Percentiles rank a stretch among this genome's conserved stretches.
Evolutionary conservation across 2,113 vertebrate species (phyloP).

Genomic region (Lampris megalopsis): DNA sequence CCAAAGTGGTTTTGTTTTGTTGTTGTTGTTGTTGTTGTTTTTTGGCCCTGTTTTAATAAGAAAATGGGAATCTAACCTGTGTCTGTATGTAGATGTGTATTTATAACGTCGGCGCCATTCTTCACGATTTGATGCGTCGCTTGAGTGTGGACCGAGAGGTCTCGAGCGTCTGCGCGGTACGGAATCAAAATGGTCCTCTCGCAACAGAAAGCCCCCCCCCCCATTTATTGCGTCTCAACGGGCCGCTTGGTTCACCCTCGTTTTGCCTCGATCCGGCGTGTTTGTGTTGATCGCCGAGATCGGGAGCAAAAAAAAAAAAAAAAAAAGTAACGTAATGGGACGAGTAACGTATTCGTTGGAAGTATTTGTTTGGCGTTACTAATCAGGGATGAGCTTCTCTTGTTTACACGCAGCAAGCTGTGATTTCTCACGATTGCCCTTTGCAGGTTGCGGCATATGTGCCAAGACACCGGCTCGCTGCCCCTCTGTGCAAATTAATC

Average conservation of each 20-base stretch:
- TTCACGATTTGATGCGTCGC: neutral
- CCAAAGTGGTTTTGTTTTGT: too few relatives aligned
- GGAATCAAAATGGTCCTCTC: neutral
- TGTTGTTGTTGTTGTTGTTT: too few relatives aligned
- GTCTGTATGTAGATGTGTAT: too few relatives aligned
- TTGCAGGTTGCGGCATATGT: slow-evolving; percentile 21
- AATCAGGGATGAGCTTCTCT: neutral
- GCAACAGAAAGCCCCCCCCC: neutral
- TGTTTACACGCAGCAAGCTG: slow-evolving; percentile 55
- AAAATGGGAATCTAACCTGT: neutral
- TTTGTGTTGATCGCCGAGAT: too few relatives aligned
- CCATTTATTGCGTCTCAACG: too few relatives aligned
- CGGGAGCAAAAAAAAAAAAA: too few relatives aligned
- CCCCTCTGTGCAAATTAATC: slow-evolving; percentile 37
- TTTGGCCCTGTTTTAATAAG: neutral
- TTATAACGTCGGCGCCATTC: too few relatives aligned
- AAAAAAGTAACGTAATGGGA: too few relatives aligned
- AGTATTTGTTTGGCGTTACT: neutral
- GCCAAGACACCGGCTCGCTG: slow-evolving; percentile 15
- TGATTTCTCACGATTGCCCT: slow-evolving; percentile 7
- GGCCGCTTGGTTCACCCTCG: too few relatives aligned
- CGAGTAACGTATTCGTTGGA: neutral
- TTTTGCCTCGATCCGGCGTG: too few relatives aligned
- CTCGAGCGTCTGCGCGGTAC: neutral
- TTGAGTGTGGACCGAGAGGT: neutral